phyloP scores from a whole-genome alignment of 2,888 invertebrate species.

The Andrena bicolor region DNA sequence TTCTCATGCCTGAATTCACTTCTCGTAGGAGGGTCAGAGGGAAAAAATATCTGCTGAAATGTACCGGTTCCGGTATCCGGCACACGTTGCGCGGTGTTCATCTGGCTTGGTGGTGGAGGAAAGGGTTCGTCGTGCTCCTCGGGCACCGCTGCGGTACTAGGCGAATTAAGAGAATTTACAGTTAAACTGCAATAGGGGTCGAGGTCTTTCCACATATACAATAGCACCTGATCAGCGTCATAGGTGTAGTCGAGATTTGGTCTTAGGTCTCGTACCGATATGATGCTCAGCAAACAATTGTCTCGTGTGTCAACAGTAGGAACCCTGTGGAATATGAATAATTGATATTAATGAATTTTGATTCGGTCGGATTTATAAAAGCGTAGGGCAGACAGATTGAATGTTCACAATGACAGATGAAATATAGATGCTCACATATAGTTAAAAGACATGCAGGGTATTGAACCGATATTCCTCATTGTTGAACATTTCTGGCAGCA shows the following conservation, averaged over 20 bases:
- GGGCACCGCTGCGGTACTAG: background rate
- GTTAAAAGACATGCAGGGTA: constrained; percentile 92
- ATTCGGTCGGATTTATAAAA: background rate
- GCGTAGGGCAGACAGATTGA: too few species aligned
- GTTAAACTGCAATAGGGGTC: constrained; percentile 88
- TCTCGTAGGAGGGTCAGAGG: background rate
- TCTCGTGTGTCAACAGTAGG: constrained; percentile 79
- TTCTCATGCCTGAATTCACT: background rate
- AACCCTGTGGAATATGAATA: constrained; percentile 46
- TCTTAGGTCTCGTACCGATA: constrained; percentile 91
- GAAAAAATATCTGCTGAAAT: background rate
- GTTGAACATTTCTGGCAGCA: constrained; percentile 86
- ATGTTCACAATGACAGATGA: too few species aligned
- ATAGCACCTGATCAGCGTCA: constrained; percentile 88
- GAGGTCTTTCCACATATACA: constrained; percentile 92
- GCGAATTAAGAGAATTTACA: background rate
- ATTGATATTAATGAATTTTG: background rate
- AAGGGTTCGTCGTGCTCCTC: background rate
- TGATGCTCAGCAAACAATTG: constrained; percentile 92
- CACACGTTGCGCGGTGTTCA: background rate
- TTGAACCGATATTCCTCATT: constrained; percentile 86
- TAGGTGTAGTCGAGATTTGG: constrained; percentile 90
- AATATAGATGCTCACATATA: constrained; percentile 86
- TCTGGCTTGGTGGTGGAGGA: background rate
- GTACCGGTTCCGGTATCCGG: background rate